These are phyloP conservation scores for Phataginus tricuspis DNA, from an alignment of 2,797 vertebrate genomes.

Conservation along the genomic window DNA sequence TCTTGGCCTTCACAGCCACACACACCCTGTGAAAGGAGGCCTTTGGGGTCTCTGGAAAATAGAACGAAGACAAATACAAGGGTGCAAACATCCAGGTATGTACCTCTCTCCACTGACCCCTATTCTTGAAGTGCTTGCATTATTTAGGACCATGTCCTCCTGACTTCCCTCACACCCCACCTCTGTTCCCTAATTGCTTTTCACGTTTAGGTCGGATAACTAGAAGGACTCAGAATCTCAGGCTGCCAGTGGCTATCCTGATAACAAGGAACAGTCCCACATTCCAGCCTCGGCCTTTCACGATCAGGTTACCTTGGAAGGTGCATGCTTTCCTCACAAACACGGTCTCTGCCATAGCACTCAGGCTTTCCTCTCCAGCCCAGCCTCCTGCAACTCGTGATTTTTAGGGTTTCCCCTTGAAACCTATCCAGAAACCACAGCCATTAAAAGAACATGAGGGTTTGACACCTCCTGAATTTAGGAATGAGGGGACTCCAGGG, in stretches of 20 bases:
- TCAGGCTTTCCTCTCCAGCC: conserved; percentile 15
- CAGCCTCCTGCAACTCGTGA: conserved; percentile 59
- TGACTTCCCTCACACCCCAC: neutral
- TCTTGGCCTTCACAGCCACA: conserved; percentile 34
- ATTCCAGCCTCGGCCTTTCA: neutral
- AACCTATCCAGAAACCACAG: conserved; percentile 82
- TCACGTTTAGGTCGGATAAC: neutral
- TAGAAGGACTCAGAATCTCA: conserved; percentile 24
- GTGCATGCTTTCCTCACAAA: conserved; percentile 29
- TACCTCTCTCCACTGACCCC: conserved; percentile 22
- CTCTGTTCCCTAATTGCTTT: conserved; percentile 16
- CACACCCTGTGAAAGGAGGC: neutral
- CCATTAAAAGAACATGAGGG: conserved; percentile 80
- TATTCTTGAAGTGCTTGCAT: conserved; percentile 22
- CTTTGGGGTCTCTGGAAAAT: neutral
- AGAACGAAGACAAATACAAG: conserved; percentile 46
- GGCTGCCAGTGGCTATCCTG: neutral
- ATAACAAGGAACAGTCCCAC: conserved; percentile 53
- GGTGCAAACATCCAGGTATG: conserved; percentile 56
- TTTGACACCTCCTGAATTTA: conserved; percentile 81
- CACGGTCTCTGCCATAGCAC: neutral
- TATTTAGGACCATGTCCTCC: neutral
- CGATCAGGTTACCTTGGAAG: conserved; percentile 56
- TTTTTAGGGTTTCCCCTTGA: conserved; percentile 82
- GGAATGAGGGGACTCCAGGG: conserved; percentile 77